phyloP scores from a whole-genome alignment of 2,113 vertebrate species.

The Pantherophis guttatus region DNA sequence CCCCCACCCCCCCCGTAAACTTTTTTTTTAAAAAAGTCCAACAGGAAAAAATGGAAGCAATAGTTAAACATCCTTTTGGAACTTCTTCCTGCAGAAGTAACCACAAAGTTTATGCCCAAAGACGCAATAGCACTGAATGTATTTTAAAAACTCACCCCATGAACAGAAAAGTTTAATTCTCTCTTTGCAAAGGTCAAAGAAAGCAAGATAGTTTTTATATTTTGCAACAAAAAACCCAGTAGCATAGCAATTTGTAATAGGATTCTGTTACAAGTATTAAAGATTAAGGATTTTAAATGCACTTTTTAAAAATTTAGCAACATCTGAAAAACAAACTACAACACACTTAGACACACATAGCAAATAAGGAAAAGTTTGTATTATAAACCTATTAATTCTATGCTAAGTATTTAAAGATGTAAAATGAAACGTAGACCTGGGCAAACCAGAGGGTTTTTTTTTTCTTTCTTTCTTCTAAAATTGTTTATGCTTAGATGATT shows the following conservation, averaged over 20 bases:
- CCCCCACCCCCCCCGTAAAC: neutral
- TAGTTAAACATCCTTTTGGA: neutral
- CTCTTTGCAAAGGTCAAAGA: neutral
- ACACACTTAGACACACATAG: neutral
- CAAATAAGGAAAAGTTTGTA: neutral
- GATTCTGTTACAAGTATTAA: neutral
- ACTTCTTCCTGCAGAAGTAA: neutral
- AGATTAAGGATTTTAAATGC: neutral
- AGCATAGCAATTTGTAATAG: neutral
- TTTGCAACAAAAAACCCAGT: neutral
- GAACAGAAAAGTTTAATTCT: neutral
- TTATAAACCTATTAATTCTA: neutral
- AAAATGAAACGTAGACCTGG: neutral
- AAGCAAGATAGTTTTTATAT: neutral
- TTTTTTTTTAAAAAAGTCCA: neutral
- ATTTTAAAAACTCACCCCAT: neutral
- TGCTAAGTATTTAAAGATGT: neutral
- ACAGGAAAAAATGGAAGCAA: neutral
- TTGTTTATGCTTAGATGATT: neutral
- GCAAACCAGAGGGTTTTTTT: neutral
- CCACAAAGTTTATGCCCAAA: neutral
- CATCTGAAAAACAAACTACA: neutral
- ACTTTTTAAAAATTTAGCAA: neutral
- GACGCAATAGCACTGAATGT: neutral
- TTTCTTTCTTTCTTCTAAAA: neutral